Evolutionary conservation across 1,140 invertebrate species (phyloP).

Genomic region (Druon quercuslanigerum): DNA sequence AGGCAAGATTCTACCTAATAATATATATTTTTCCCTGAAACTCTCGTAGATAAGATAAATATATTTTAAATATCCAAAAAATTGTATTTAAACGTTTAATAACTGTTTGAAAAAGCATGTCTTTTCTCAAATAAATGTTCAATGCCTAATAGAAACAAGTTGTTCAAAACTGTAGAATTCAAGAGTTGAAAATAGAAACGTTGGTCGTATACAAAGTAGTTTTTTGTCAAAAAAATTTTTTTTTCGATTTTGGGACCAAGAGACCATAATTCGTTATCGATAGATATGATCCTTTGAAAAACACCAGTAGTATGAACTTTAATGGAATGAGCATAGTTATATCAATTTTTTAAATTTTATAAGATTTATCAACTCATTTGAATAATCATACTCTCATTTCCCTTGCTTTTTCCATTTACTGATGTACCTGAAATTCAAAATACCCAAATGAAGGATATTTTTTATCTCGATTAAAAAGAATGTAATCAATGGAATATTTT

Average conservation of each 20-base stretch:
- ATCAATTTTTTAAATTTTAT: too few species aligned
- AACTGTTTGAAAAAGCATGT: background rate
- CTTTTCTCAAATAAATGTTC: background rate
- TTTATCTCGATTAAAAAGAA: too few species aligned
- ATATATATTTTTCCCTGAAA: background rate
- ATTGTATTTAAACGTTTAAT: background rate
- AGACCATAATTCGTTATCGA: background rate
- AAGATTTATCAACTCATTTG: background rate
- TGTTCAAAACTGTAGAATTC: background rate
- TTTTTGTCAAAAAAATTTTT: background rate
- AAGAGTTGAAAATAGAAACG: background rate
- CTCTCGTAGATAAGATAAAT: background rate
- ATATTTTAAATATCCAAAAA: conserved; percentile 9
- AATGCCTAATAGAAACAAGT: too few species aligned
- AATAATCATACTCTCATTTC: conserved; percentile 6
- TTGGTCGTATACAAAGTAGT: background rate
- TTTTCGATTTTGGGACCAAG: conserved; percentile 9
- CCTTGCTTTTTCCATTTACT: background rate
- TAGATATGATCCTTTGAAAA: too few species aligned
- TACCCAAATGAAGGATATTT: background rate
- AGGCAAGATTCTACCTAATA: background rate
- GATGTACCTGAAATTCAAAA: background rate
- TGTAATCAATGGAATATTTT: too few species aligned
- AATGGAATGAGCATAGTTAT: too few species aligned
- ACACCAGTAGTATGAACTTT: too few species aligned